Base-by-base conservation (phyloP, 2,797 vertebrate species). In the Esox lucius region DNA sequence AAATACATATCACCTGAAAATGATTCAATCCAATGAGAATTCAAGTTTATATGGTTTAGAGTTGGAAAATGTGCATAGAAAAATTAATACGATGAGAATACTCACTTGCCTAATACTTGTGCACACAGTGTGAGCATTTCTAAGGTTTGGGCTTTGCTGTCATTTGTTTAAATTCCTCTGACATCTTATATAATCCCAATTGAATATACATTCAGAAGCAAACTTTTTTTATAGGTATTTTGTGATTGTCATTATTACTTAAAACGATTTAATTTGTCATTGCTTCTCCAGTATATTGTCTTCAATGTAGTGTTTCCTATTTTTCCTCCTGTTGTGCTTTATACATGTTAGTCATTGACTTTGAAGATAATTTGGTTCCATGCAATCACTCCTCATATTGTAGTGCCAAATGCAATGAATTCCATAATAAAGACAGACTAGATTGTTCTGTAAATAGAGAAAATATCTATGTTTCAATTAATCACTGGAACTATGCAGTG, bases 301-400 rank as follows among this genome's bases (percentile, higher is more conserved):
- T 59, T 74, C 28, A 2, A 66, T 39, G 0, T 74, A 67, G 31
- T 12, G 17, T 48, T 0, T 2, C 75, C 67, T 79, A 82, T 85
- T 90, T 91, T 92, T 89, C 89, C 91, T 82, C 91, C 26, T 90
- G 89, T 89, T 86, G 73, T 88, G 87, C 82, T 69, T 90, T 80
- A 81, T 87, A 87, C 81, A 89, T 85, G 64, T 31, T 72, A 49
- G 5, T 1, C 48, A 35, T 3, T 19, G 17, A 39, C n/a, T n/a
- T 24, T 66, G 66, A 22, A 7, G 42, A 42, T 1, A 42, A 42
- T 42, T 3, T n/a, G 35, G 26, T 51, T 67, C 39, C n/a, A 24
- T 28, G 28, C 61, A n/a, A 61, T 24, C 2, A 24, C 26, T 22
- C 48, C 24, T 73, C 15, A 53, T 15, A 49, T 22, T 53, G 48